Conservation (phyloP, 2,797 vertebrate genomes). For the Schizopygopsis pylzovi region DNA sequence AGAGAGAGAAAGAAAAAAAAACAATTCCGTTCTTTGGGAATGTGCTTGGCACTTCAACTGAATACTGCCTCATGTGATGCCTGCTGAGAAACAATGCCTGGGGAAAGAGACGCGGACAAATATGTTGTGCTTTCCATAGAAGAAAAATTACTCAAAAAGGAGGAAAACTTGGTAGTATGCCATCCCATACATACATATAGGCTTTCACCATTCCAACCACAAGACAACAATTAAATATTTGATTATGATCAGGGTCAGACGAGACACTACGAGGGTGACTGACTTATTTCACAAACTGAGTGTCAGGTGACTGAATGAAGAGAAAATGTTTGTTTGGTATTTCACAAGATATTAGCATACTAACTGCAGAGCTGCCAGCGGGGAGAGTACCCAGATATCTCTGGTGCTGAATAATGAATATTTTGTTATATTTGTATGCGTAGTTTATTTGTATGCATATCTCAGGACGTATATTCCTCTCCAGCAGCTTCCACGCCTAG, state of each 20-base stretch:
- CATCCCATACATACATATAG: slow-evolving; percentile 16
- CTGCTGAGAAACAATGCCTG: slow-evolving; percentile 61
- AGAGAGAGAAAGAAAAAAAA: slow-evolving; percentile 62
- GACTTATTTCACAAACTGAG: slow-evolving; percentile 11
- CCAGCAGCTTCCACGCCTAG: slow-evolving; percentile 70
- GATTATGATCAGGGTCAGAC: slow-evolving; percentile 43
- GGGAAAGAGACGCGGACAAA: slow-evolving; percentile 59
- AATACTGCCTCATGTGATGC: slow-evolving; percentile 65
- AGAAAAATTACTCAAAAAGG: not conserved
- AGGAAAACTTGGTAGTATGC: slow-evolving; percentile 2
- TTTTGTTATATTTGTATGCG: slow-evolving; percentile 50
- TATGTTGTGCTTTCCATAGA: slow-evolving; percentile 45
- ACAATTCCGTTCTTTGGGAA: slow-evolving; percentile 63
- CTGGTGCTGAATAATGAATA: slow-evolving; percentile 48
- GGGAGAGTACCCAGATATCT: slow-evolving; percentile 28
- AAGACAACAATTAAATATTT: slow-evolving; percentile 33
- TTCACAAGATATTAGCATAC: slow-evolving; percentile 42
- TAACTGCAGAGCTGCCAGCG: slow-evolving; percentile 17
- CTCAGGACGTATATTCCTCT: slow-evolving; percentile 74
- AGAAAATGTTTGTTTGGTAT: slow-evolving; percentile 40
- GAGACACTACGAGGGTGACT: not conserved
- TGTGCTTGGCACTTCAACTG: slow-evolving; percentile 64
- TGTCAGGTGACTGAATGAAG: slow-evolving; percentile 28
- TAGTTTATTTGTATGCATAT: slow-evolving; percentile 72
- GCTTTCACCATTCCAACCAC: slow-evolving; percentile 1